These are phyloP conservation scores for Pipistrellus kuhlii DNA, from an alignment of 2,797 vertebrate species.

Conservation along the genomic window DNA sequence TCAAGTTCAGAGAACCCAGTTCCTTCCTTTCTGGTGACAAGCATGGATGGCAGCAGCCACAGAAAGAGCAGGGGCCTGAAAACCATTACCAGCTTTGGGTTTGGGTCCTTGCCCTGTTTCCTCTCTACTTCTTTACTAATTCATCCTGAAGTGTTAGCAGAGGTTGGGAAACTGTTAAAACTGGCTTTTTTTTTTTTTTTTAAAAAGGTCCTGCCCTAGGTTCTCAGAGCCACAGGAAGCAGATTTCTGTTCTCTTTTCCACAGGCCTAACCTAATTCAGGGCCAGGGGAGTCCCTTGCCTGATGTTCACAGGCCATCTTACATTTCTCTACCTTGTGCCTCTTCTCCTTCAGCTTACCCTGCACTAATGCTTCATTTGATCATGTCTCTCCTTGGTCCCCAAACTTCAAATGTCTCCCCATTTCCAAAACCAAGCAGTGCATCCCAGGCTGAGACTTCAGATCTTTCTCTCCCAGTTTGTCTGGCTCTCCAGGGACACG, in stretches of 20 bases:
- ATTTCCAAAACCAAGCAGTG: not conserved
- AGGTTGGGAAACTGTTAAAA: not conserved
- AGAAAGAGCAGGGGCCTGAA: constrained; percentile 16
- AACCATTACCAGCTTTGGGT: not conserved
- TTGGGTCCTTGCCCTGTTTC: not conserved
- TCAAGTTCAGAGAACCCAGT: not conserved
- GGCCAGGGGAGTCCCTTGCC: not conserved
- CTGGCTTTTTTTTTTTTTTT: not conserved
- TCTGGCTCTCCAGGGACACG: not conserved
- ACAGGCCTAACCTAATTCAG: accelerated
- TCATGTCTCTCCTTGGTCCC: not conserved
- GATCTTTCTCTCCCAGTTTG: not conserved
- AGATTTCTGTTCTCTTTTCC: not conserved
- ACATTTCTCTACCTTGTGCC: not conserved
- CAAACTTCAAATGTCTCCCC: not conserved
- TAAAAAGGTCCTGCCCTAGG: not conserved
- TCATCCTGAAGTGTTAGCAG: not conserved
- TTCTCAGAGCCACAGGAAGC: not conserved
- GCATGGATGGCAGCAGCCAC: not conserved
- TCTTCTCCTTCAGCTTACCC: not conserved
- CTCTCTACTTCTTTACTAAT: not conserved
- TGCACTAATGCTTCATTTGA: not conserved
- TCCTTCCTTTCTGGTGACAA: constrained; percentile 6
- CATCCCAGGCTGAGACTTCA: not conserved
- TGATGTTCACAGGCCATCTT: not conserved